phyloP scores from a whole-genome alignment of 30 jellyfish, hydroid and myxozoan genomes.

The Aurelia aurita region DNA sequence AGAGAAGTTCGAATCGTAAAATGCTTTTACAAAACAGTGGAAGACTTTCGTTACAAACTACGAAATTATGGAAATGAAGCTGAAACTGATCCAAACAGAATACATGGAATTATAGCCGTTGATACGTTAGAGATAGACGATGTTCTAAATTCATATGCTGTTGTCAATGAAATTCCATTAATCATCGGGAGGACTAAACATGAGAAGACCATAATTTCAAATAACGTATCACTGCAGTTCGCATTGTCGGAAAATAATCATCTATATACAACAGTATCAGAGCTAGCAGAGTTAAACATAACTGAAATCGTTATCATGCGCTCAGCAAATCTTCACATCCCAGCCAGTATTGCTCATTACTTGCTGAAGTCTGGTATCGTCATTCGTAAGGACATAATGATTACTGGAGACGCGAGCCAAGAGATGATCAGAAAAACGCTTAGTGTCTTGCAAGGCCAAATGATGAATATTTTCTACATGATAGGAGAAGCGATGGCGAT shows the following conservation, averaged over 20 bases:
- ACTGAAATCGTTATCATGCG: constrained; percentile 42
- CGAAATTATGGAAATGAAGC: background rate
- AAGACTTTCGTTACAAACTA: constrained; percentile 19
- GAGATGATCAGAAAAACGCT: background rate
- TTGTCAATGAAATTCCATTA: constrained; percentile 23
- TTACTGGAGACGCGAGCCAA: constrained; percentile 4
- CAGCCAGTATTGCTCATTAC: constrained; percentile 46
- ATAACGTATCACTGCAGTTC: constrained; percentile 13
- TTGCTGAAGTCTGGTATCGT: constrained; percentile 13
- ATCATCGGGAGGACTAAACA: constrained; percentile 36
- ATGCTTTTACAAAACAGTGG: background rate
- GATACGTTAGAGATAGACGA: constrained; percentile 26
- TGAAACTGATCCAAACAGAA: constrained; percentile 10
- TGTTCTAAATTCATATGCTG: constrained; percentile 22
- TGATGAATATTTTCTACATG: constrained; percentile 14
- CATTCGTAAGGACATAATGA: constrained; percentile 11
- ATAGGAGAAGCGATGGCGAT: constrained; percentile 11
- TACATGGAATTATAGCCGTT: constrained; percentile 59
- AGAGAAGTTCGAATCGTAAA: constrained; percentile 7
- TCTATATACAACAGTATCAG: background rate
- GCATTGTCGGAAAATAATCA: background rate
- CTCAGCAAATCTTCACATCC: constrained; percentile 36
- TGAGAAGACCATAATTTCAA: background rate
- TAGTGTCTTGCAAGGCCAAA: background rate
- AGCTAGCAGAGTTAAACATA: constrained; percentile 2